A percentile compares a stretch with the other conserved stretches of the same genome.
Evolutionary conservation across 2,113 vertebrate genomes (phyloP).

Genomic region (Notechis scutatus): DNA sequence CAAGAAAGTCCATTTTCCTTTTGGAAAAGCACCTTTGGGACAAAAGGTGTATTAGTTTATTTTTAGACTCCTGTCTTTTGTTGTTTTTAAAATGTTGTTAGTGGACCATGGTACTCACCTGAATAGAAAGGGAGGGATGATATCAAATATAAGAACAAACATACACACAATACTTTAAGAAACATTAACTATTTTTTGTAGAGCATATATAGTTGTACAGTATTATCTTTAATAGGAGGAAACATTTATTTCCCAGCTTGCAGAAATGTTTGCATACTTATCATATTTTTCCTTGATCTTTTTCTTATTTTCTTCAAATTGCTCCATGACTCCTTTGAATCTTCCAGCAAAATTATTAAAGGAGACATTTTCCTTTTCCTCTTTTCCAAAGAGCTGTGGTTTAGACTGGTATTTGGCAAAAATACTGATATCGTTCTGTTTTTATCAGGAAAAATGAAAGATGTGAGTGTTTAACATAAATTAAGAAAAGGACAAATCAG

Average conservation of each 20-base stretch:
- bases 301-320: conserved; percentile 85
- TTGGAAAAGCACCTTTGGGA: too few relatives aligned
- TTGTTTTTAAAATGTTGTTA: background rate
- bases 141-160: background rate
- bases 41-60: background rate
- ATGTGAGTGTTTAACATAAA: conserved; percentile 38
- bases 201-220: background rate
- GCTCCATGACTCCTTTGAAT: conserved; percentile 74
- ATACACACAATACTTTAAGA: background rate
- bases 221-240: conserved; percentile 2
- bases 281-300: conserved; percentile 83
- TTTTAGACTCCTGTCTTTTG: background rate
- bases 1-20: too few relatives aligned
- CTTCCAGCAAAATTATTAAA: conserved; percentile 65
- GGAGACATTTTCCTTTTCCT: conserved; percentile 70
- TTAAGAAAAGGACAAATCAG: background rate
- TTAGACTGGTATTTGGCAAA: conserved; percentile 84
- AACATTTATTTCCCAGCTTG: conserved; percentile 21
- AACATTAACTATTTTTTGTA: background rate
- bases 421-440: conserved; percentile 82
- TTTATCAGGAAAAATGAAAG: conserved; percentile 40
- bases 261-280: conserved; percentile 65
- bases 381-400: conserved; percentile 81
- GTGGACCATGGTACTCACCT: background rate
- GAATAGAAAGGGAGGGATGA: background rate